Evolutionary conservation across 2,888 invertebrate species (phyloP).

Genomic region (Hirudinaria manillensis): DNA sequence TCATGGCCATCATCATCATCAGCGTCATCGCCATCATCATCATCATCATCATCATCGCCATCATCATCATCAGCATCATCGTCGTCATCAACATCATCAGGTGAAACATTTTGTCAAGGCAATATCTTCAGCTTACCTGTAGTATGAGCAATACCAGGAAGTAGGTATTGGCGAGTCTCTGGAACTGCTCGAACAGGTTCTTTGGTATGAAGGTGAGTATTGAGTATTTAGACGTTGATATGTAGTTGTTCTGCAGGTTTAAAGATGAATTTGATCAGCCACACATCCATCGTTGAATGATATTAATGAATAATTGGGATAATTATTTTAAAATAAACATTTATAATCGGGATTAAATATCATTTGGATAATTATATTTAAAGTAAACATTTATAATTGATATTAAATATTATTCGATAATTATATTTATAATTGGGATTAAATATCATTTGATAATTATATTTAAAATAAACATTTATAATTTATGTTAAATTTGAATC

Average conservation of each 20-base stretch:
- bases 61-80: constrained; percentile 28
- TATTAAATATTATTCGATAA: no score
- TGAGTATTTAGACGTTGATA: constrained; percentile 97
- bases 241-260: constrained; percentile 82
- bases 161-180: constrained; percentile 97
- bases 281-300: background rate
- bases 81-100: background rate
- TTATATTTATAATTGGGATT: no score
- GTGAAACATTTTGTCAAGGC: no score
- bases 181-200: constrained; percentile 98
- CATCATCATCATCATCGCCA: constrained; percentile 27
- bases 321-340: no score
- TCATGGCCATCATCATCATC: no score
- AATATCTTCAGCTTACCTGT: constrained; percentile 60
- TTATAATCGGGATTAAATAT: background rate
- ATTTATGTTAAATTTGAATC: no score
- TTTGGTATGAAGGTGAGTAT: constrained; percentile 92
- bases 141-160: constrained; percentile 93
- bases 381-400: no score
- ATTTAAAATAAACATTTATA: no score
- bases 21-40: background rate
- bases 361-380: background rate
- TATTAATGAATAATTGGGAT: background rate
- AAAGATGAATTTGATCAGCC: background rate
- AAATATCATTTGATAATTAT: no score